phyloP scores from a whole-genome alignment of 2,797 vertebrate genomes.

The Ammospiza maritima region DNA sequence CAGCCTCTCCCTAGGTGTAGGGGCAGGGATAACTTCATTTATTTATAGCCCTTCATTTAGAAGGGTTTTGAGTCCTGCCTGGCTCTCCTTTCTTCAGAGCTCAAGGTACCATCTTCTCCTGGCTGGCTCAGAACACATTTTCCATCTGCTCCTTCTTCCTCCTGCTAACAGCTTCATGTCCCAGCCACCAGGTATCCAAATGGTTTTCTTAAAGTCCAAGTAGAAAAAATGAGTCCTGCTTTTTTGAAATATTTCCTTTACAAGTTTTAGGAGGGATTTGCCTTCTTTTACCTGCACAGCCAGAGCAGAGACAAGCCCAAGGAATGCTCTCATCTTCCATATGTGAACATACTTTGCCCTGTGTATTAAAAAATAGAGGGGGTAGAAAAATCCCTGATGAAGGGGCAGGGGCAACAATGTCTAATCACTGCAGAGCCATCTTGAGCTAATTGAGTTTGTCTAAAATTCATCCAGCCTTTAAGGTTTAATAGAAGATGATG shows the following conservation, averaged over 20 bases:
- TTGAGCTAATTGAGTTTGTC: constrained; percentile 83
- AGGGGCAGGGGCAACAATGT: constrained; percentile 52
- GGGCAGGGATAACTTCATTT: background rate
- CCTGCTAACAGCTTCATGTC: background rate
- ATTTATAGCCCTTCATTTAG: background rate
- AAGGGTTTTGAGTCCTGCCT: background rate
- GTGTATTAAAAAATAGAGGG: constrained; percentile 20
- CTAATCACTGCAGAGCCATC: constrained; percentile 75
- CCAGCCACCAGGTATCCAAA: background rate
- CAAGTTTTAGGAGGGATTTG: background rate
- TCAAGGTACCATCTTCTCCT: background rate
- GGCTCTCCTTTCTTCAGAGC: background rate
- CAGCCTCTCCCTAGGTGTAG: background rate
- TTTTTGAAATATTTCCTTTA: background rate
- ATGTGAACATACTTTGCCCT: constrained; percentile 50
- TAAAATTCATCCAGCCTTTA: constrained; percentile 76
- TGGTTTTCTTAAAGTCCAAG: background rate
- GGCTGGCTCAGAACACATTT: background rate
- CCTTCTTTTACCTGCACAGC: background rate
- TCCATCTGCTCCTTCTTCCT: background rate
- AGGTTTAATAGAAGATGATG: constrained; percentile 78
- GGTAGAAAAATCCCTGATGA: constrained; percentile 55
- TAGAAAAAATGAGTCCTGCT: background rate
- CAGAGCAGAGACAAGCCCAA: background rate
- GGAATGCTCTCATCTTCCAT: background rate